Percentiles rank a stretch among this genome's conserved stretches.
Conservation (phyloP, 2,888 invertebrate species). For the Andrena camellia region DNA sequence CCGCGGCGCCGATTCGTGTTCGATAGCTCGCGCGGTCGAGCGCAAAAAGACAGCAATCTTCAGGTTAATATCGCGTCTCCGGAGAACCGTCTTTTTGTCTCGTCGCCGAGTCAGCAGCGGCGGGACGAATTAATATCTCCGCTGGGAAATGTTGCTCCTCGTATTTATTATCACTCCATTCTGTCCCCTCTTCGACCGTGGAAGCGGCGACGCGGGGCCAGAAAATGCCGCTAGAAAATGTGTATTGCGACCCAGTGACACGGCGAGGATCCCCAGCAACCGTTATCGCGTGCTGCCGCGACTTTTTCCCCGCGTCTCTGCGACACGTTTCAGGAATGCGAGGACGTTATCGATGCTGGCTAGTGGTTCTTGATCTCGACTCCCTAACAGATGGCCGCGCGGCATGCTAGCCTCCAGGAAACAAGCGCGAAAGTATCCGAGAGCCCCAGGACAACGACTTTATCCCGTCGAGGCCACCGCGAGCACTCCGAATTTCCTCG, state of each 20-base stretch:
- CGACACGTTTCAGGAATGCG: constrained; percentile 66
- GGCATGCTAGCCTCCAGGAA: constrained; percentile 29
- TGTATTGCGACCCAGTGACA: constrained; percentile 66
- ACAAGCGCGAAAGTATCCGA: constrained; percentile 31
- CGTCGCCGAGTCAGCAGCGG: constrained; percentile 9
- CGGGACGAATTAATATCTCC: constrained; percentile 51
- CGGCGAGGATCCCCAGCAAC: constrained; percentile 63
- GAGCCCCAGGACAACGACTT: constrained; percentile 1
- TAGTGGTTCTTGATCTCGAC: constrained; percentile 53
- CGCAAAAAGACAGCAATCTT: background rate
- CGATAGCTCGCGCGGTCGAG: constrained; percentile 2
- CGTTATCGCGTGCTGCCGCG: constrained; percentile 63
- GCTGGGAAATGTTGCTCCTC: constrained; percentile 42
- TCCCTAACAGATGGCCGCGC: constrained; percentile 24
- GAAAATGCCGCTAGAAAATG: constrained; percentile 64
- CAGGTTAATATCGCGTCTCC: constrained; percentile 18
- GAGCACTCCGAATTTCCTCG: background rate
- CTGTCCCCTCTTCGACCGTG: background rate
- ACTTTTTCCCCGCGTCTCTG: constrained; percentile 52
- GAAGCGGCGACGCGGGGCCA: constrained; percentile 29
- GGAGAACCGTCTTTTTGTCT: constrained; percentile 6
- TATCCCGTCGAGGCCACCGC: constrained; percentile 1
- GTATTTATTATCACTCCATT: constrained; percentile 51
- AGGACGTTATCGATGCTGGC: constrained; percentile 57
- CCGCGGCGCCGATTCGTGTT: background rate